Evolutionary conservation across 2,888 invertebrate species (phyloP).

Genomic region (Lymantria dispar): DNA sequence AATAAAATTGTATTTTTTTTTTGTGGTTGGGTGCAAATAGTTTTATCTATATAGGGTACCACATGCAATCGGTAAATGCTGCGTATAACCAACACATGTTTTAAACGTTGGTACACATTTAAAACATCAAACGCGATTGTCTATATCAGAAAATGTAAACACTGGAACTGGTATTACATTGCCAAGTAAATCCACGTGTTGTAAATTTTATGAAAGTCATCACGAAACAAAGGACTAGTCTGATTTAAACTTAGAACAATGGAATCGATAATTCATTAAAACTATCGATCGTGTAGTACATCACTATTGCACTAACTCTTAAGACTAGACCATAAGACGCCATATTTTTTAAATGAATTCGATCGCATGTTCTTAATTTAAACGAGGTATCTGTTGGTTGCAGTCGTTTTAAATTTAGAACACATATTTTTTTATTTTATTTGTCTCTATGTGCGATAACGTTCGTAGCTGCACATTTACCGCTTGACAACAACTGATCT

Average conservation of each 20-base stretch:
- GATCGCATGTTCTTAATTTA: constrained; percentile 9
- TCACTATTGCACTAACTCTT: constrained; percentile 16
- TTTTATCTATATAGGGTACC: no score
- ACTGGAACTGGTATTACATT: not conserved
- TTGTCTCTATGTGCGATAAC: constrained; percentile 23
- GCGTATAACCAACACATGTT: no score
- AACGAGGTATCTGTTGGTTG: constrained; percentile 9
- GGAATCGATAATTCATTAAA: constrained; percentile 9
- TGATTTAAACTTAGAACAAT: constrained; percentile 1
- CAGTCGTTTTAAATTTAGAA: constrained; percentile 9
- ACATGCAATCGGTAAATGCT: no score
- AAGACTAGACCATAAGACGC: constrained; percentile 57
- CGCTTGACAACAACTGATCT: constrained; percentile 62
- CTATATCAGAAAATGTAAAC: not conserved
- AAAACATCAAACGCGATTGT: not conserved
- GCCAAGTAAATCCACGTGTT: not conserved
- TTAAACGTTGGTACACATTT: not conserved
- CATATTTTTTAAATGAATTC: constrained; percentile 23
- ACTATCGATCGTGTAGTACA: constrained; percentile 9
- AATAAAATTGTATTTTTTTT: no score
- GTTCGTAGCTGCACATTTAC: constrained; percentile 45
- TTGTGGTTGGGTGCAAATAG: no score
- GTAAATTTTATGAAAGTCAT: not conserved
- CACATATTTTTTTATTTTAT: constrained; percentile 6
- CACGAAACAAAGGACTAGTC: constrained; percentile 1